A percentile compares a stretch with the other conserved stretches of the same genome.
Evolutionary conservation across 2,888 invertebrate species (phyloP).

Genomic region (Chloroclysta siterata): DNA sequence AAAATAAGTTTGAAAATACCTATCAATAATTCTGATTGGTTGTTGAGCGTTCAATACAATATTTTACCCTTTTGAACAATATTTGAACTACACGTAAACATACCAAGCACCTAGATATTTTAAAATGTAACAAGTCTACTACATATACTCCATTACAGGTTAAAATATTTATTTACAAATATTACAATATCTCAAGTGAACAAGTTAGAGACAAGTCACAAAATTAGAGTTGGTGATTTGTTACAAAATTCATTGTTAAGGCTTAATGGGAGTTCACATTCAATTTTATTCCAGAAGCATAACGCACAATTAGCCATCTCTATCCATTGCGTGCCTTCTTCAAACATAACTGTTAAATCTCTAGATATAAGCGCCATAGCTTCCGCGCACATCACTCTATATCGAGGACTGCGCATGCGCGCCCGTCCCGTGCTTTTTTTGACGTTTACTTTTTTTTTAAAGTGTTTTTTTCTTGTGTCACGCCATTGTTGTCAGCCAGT

Average conservation of each 20-base stretch:
- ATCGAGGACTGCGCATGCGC: conserved; percentile 65
- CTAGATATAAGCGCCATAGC: conserved; percentile 76
- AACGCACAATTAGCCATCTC: conserved; percentile 52
- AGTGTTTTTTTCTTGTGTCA: conserved; percentile 55
- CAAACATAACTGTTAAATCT: conserved; percentile 80
- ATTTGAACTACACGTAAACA: too few relatives aligned
- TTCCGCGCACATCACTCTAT: conserved; percentile 81
- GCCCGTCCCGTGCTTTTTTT: conserved; percentile 68
- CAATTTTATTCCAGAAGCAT: conserved; percentile 35
- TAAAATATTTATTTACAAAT: too few relatives aligned
- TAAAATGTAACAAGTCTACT: too few relatives aligned
- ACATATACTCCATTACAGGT: too few relatives aligned
- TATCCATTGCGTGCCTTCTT: conserved; percentile 59
- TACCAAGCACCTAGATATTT: too few relatives aligned
- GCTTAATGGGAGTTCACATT: not conserved
- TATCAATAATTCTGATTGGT: too few relatives aligned
- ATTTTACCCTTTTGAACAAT: too few relatives aligned
- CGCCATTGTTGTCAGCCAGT: conserved; percentile 46
- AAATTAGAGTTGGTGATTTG: not conserved
- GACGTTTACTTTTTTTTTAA: conserved; percentile 45
- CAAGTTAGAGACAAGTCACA: too few relatives aligned
- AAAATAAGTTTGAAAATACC: too few relatives aligned
- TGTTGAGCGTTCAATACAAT: too few relatives aligned
- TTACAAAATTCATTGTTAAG: too few relatives aligned
- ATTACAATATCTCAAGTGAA: too few relatives aligned